Evolutionary conservation across 2,113 vertebrate genomes (phyloP).

Genomic region (Pao palembangensis): DNA sequence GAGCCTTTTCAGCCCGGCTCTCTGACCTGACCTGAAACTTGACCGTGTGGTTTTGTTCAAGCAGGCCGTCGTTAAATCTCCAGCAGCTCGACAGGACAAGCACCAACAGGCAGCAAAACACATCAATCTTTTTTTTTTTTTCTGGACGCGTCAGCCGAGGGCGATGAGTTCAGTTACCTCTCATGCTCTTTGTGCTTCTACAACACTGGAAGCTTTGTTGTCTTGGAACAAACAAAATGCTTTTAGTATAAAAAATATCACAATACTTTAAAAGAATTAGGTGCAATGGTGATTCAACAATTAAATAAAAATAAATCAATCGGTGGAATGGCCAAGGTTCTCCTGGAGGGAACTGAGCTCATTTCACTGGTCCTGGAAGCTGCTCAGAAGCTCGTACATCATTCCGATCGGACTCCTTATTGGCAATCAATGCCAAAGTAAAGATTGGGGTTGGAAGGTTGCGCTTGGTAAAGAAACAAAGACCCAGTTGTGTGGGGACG

Average conservation of each 20-base stretch:
- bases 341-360: no score
- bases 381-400: slow-evolving; percentile 9
- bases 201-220: background rate
- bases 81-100: background rate
- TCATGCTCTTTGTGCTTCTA: background rate
- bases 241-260: no score
- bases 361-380: no score
- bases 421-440: slow-evolving; percentile 6
- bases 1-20: background rate
- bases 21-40: background rate
- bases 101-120: background rate
- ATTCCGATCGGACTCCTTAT: slow-evolving; percentile 4
- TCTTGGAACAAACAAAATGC: background rate
- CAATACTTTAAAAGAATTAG: no score
- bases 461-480: background rate
- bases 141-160: no score
- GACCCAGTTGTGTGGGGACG: background rate
- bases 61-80: no score
- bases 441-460: no score
- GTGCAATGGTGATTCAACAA: no score
- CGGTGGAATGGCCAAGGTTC: no score
- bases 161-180: background rate
- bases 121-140: background rate
- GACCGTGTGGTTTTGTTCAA: no score
- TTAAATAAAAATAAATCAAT: no score